A percentile compares a stretch with the other conserved stretches of the same genome.
These are phyloP conservation scores for Euzophera pinguis DNA, from an alignment of 2,888 invertebrate species.

Conservation along the genomic window DNA sequence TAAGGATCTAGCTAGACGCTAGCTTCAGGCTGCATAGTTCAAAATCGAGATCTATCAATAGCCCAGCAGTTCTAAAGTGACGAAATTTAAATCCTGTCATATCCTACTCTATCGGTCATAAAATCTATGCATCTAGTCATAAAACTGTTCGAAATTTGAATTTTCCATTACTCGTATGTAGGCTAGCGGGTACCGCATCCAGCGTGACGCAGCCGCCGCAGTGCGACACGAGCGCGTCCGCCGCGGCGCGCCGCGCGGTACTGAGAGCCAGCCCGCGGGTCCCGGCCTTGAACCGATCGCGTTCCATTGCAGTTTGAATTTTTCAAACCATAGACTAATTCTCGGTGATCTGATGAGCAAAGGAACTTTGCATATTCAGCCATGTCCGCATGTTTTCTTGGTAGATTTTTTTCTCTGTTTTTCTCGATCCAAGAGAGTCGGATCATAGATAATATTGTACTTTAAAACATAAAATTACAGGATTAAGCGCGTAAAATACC, in stretches of 20 bases:
- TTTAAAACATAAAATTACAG: too few relatives aligned
- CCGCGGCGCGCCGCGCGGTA: conserved; percentile 24
- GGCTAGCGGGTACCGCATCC: conserved; percentile 23
- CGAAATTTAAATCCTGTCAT: too few relatives aligned
- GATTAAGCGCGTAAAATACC: too few relatives aligned
- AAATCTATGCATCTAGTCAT: not conserved
- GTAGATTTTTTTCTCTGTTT: too few relatives aligned
- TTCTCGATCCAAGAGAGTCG: too few relatives aligned
- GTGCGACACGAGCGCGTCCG: conserved; percentile 50
- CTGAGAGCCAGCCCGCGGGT: conserved; percentile 18
- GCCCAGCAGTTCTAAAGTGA: too few relatives aligned
- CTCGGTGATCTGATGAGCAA: too few relatives aligned
- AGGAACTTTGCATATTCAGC: not conserved
- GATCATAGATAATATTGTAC: too few relatives aligned
- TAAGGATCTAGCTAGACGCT: too few relatives aligned
- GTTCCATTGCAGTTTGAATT: conserved; percentile 10
- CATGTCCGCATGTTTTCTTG: not conserved
- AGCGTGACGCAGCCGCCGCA: conserved; percentile 64
- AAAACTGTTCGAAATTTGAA: not conserved
- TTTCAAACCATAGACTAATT: not conserved
- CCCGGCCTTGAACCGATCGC: conserved; percentile 26
- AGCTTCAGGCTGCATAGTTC: too few relatives aligned
- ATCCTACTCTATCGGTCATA: too few relatives aligned
- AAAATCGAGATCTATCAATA: too few relatives aligned
- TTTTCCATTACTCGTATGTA: conserved; percentile 7